Conservation (phyloP, 92 coral and sea anemone genomes). For the Palythoa grandis region DNA sequence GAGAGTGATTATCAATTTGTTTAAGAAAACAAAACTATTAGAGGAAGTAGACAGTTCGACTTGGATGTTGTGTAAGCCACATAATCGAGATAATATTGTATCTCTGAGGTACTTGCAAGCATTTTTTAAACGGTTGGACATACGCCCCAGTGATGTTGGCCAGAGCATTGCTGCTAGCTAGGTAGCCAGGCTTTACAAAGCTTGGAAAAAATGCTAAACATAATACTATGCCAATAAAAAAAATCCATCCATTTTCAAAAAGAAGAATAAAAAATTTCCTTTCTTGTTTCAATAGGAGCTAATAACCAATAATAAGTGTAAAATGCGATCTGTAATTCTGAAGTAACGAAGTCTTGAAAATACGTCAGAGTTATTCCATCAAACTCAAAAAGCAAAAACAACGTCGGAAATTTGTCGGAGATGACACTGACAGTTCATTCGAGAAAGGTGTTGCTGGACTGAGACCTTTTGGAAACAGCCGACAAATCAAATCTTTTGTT, state of each 20-base stretch:
- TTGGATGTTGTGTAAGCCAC: constrained; percentile 8
- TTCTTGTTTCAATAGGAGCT: too few species aligned
- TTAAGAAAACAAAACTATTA: constrained; percentile 41
- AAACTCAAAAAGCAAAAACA: too few species aligned
- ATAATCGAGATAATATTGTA: constrained; percentile 18
- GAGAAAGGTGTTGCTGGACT: too few species aligned
- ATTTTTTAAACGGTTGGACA: constrained; percentile 9
- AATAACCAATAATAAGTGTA: too few species aligned
- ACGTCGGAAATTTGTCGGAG: too few species aligned
- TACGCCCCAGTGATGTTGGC: constrained; percentile 2
- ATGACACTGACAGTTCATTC: too few species aligned
- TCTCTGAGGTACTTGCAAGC: neutral
- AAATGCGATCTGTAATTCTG: too few species aligned
- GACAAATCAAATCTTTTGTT: too few species aligned
- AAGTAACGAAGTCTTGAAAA: too few species aligned
- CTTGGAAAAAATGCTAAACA: neutral
- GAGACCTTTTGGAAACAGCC: too few species aligned
- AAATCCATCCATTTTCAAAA: neutral
- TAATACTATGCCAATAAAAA: neutral
- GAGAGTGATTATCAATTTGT: constrained; percentile 30
- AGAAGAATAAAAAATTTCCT: neutral
- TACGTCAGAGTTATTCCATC: too few species aligned
- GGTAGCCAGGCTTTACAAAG: constrained; percentile 22
- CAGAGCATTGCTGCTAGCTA: neutral
- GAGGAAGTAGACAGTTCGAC: constrained; percentile 41